Base-by-base conservation (phyloP, 2,888 invertebrate species). In the Patella pellucida region DNA sequence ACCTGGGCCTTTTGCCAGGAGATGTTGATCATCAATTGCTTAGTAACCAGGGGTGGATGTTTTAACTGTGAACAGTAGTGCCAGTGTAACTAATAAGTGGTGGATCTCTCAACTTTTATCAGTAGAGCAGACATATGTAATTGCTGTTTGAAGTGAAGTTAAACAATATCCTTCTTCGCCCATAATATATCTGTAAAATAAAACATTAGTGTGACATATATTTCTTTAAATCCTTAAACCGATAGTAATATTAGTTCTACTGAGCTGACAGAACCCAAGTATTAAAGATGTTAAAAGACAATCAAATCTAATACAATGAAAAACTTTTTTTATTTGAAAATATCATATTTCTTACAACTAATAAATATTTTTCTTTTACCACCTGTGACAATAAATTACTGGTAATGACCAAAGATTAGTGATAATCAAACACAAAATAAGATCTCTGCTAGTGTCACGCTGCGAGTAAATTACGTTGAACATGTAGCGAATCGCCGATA, bases 161-260 rank as follows among this genome's bases (percentile, higher is more conserved):
- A 89, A 74, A 78, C 88, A 88, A 76, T 89, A 89, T 0, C 89
- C 89, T 75, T 88, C 89, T 73, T 89, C 87, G 23, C 88, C 89
- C 84, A 87, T 85, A 71, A 89, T 85, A 79, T 88, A 88, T 54
- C 89, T 89, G 78, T 3, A 84, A 81, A 19, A 69, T 15, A 68
- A 9, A 31, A 72, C 16, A 31, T 56, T 12, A 52, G 9, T 31
- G 2, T 16, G 16, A 27, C 15, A 9, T 5, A 16, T 23, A 27
- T 16, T 3, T 41, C 15, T 72, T 68, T 68, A 83, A 79, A 79
- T 73, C 81, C 81, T 71, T 82, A 81, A 15, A 82, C 77, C 71
- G 82, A 81, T 69, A 82, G 27, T 27, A 67, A 27, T 11, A 16
- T 27, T 23, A 16, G 19, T n/a, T 67, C 16, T 11, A 31, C 31